Base-by-base conservation (phyloP, 2,113 vertebrate species). In the Mus pahari region DNA sequence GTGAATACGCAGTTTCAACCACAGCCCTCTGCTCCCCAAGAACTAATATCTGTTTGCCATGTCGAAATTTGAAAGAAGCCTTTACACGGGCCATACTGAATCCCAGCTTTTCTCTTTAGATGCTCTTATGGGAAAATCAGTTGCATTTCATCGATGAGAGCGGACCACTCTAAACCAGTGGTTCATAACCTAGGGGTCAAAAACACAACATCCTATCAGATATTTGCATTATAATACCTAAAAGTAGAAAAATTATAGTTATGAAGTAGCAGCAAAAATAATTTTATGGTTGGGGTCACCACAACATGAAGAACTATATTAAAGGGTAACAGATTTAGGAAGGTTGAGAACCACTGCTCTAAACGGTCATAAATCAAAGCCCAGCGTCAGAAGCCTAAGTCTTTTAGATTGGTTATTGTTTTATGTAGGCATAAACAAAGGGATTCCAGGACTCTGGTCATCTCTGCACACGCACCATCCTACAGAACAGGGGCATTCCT, bases 371-470 rank as follows among this genome's bases (percentile, higher is more conserved):
- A 50, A 39, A 42, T 4, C 5, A 9, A 16, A 89, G 79, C 28
- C 26, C 55, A 55, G 19, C 5, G 7, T 48, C 48, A 48, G 48
- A 16, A 89, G 79, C 28, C 26, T 48, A 55, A 13, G 55, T 26
- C 33, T 97, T 55, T 86, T 94, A 94, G 81, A 73, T 91, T 22
- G 39, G 12, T 24, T 90, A 36, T 1, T 7, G 22, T 89, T 68
- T 45, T 20, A 86, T 50, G 24, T 77, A 7, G 55, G 22, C 64
- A n/a, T 20, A 33, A 24, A 14, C 9, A 79, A 24, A 88, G 5
- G 17, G 39, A 64, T 77, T 42, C 36, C 22, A 26, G 7, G 39
- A 45, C 39, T 90, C 58, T 70, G 3, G 66, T 82, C 71, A 31
- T 45, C 20, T 8, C 60, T 7, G 0, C 5, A 1, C 26, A 36